Percentiles rank a stretch among this genome's conserved stretches.
Evolutionary conservation across 2,888 invertebrate genomes (phyloP).

Genomic region (Hoplodrina blanda): DNA sequence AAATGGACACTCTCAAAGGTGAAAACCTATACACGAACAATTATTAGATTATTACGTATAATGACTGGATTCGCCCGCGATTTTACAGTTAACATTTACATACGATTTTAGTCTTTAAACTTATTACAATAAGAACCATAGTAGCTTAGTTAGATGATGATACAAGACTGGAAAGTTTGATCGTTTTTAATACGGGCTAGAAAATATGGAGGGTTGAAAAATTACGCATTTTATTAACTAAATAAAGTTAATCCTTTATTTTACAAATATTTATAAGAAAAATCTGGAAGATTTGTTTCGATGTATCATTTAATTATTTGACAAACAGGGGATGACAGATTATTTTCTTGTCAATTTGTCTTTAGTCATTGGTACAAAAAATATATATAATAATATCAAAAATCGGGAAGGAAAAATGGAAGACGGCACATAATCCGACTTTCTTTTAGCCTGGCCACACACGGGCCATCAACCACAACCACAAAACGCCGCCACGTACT

Average conservation of each 20-base stretch:
- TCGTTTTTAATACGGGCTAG: slow-evolving; percentile 47
- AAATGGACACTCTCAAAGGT: slow-evolving; percentile 65
- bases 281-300: slow-evolving; percentile 44
- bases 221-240: slow-evolving; percentile 32
- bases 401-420: background rate
- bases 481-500: too few species aligned
- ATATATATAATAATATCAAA: background rate
- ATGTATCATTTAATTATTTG: slow-evolving; percentile 14
- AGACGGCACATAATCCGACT: slow-evolving; percentile 9
- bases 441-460: background rate
- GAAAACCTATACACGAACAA: slow-evolving; percentile 64
- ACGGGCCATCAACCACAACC: too few species aligned
- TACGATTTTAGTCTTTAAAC: slow-evolving; percentile 63
- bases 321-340: background rate
- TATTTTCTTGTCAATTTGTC: background rate
- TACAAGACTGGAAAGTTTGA: slow-evolving; percentile 62
- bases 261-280: slow-evolving; percentile 1
- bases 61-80: slow-evolving; percentile 64
- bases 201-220: slow-evolving; percentile 32
- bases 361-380: background rate
- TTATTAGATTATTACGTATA: slow-evolving; percentile 64
- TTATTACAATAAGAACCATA: slow-evolving; percentile 59
- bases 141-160: slow-evolving; percentile 62
- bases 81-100: slow-evolving; percentile 62
- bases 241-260: slow-evolving; percentile 3